Percentiles rank a stretch among this genome's conserved stretches.
Evolutionary conservation across 35 echinoderm and acorn worm species (phyloP).

Genomic region (Ophiothrix spiculata): DNA sequence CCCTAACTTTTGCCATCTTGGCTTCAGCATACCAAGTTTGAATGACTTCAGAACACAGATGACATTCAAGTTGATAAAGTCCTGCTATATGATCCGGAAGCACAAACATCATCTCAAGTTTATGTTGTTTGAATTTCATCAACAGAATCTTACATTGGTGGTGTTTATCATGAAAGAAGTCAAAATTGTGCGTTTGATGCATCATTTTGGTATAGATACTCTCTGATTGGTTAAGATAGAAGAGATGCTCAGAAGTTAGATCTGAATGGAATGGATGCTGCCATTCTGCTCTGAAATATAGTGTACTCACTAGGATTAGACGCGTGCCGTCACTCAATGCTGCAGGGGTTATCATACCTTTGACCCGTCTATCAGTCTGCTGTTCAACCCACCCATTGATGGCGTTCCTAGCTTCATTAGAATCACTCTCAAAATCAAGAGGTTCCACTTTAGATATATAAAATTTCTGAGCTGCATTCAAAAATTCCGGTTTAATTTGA

Average conservation of each 20-base stretch:
- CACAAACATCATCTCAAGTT: slow-evolving; percentile 43
- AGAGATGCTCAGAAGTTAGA: neutral
- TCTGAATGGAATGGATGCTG: slow-evolving; percentile 11
- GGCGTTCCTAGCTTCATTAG: neutral
- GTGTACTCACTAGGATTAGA: slow-evolving; percentile 59
- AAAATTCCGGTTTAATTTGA: slow-evolving; percentile 17
- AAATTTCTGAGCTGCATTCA: neutral
- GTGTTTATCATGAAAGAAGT: neutral
- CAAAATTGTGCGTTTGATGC: slow-evolving; percentile 23
- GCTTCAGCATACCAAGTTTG: neutral
- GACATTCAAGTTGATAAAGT: slow-evolving; percentile 32
- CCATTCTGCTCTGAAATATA: slow-evolving; percentile 66
- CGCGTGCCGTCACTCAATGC: slow-evolving; percentile 19
- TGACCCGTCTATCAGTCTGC: slow-evolving; percentile 39
- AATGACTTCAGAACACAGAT: neutral
- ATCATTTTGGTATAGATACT: slow-evolving; percentile 31
- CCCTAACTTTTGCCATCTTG: slow-evolving; percentile 16
- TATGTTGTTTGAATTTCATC: slow-evolving; percentile 25
- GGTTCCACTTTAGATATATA: slow-evolving; percentile 27
- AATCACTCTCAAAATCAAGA: slow-evolving; percentile 18
- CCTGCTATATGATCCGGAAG: slow-evolving; percentile 37
- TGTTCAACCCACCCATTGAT: slow-evolving; percentile 57
- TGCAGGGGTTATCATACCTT: slow-evolving; percentile 27
- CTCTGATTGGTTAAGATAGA: neutral
- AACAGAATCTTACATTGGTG: slow-evolving; percentile 38